These are phyloP conservation scores for Parazoanthus atlanticus DNA, from an alignment of 92 coral and sea anemone genomes.

Conservation along the genomic window DNA sequence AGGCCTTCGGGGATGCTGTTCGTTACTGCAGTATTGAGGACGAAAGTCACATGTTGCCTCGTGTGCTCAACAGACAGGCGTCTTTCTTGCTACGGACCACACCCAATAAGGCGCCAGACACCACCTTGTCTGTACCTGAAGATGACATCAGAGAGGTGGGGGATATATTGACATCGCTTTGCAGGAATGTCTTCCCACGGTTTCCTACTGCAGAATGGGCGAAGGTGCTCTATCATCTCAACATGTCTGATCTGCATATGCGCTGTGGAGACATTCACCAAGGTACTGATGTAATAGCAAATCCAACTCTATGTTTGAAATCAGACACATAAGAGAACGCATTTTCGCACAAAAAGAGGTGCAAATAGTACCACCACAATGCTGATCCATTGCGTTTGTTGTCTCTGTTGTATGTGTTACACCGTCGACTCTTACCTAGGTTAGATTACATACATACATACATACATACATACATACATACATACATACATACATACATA, in stretches of 20 bases:
- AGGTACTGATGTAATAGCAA: background rate
- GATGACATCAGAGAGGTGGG: constrained; percentile 8
- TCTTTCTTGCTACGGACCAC: constrained; percentile 51
- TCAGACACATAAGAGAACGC: too few species aligned
- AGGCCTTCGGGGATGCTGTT: constrained; percentile 13
- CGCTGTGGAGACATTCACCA: constrained; percentile 13
- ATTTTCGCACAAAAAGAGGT: background rate
- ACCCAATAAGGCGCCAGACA: constrained; percentile 45
- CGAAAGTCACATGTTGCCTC: constrained; percentile 38
- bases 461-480: too few species aligned
- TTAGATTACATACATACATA: too few species aligned
- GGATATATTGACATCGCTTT: constrained; percentile 3
- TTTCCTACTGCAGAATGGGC: constrained; percentile 29
- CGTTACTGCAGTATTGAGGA: background rate
- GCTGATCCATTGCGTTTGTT: background rate
- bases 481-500: too few species aligned
- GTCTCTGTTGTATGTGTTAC: background rate
- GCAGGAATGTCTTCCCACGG: constrained; percentile 10
- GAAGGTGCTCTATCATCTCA: constrained; percentile 7
- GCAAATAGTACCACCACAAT: too few species aligned
- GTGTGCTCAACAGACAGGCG: constrained; percentile 42
- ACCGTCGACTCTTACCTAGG: background rate
- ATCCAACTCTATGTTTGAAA: background rate
- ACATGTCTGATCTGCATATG: constrained; percentile 17
- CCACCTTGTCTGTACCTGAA: constrained; percentile 23